Conservation (phyloP, 2,113 vertebrate genomes). For the Micronisus gabar region DNA sequence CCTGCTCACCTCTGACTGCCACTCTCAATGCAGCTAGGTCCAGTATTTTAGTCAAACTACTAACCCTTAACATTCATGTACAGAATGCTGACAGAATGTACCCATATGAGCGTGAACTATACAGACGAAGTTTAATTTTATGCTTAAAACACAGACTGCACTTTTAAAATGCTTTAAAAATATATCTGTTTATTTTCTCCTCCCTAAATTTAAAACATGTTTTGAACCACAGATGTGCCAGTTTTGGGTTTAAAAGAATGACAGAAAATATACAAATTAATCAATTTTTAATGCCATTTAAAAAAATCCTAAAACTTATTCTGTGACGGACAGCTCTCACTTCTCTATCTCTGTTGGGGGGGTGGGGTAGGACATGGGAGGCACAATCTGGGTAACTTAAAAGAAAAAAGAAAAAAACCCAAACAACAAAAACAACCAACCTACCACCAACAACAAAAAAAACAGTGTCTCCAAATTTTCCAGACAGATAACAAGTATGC, state of each 20-base stretch:
- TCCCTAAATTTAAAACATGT: neutral
- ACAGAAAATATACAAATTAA: neutral
- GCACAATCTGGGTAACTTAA: neutral
- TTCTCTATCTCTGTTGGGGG: neutral
- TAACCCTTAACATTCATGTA: neutral
- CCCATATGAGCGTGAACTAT: neutral
- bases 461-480: neutral
- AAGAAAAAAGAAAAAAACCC: neutral
- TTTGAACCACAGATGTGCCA: neutral
- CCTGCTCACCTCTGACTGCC: neutral
- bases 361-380: neutral
- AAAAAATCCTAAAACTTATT: neutral
- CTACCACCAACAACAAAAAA: neutral
- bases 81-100: neutral
- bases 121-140: neutral
- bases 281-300: neutral
- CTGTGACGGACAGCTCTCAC: neutral
- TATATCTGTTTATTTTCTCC: neutral
- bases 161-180: neutral
- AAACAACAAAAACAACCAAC: neutral
- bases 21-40: neutral
- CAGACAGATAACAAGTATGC: neutral
- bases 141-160: neutral
- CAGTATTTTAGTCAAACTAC: neutral
- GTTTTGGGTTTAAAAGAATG: neutral